phyloP scores from a whole-genome alignment of 2,888 invertebrate species.

The Cantharis rustica region DNA sequence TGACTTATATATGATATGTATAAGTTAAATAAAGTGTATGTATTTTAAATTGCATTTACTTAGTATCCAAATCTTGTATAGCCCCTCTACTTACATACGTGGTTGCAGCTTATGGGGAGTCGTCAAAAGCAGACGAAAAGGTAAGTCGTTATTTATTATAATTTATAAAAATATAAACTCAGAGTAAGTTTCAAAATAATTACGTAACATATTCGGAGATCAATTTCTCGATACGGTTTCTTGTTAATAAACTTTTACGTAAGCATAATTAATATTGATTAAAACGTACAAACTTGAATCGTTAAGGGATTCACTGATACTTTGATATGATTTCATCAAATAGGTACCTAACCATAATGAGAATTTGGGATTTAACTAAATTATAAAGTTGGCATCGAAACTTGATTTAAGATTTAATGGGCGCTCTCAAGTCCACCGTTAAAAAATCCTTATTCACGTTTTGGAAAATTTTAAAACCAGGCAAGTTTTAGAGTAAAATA shows the following conservation, averaged over 20 bases:
- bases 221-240: not conserved
- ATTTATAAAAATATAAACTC: not conserved
- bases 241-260: not conserved
- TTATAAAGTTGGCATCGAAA: not conserved
- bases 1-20: conserved; percentile 17
- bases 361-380: not conserved
- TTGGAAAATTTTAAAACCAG: too few relatives aligned
- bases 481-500: not conserved
- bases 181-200: not conserved
- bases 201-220: not conserved
- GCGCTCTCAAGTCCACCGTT: not conserved
- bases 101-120: too few relatives aligned
- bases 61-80: too few relatives aligned
- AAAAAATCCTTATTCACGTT: not conserved
- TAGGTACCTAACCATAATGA: not conserved
- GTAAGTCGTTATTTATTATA: not conserved
- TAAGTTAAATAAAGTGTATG: not conserved
- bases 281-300: not conserved
- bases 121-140: too few relatives aligned
- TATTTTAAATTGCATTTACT: not conserved
- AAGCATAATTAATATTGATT: not conserved
- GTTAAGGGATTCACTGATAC: not conserved
- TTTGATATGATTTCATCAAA: not conserved
- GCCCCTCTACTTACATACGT: too few relatives aligned
- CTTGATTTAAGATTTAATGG: not conserved